Evolutionary conservation across 1,140 invertebrate genomes (phyloP).

Genomic region (Hylaeus anthracinus): DNA sequence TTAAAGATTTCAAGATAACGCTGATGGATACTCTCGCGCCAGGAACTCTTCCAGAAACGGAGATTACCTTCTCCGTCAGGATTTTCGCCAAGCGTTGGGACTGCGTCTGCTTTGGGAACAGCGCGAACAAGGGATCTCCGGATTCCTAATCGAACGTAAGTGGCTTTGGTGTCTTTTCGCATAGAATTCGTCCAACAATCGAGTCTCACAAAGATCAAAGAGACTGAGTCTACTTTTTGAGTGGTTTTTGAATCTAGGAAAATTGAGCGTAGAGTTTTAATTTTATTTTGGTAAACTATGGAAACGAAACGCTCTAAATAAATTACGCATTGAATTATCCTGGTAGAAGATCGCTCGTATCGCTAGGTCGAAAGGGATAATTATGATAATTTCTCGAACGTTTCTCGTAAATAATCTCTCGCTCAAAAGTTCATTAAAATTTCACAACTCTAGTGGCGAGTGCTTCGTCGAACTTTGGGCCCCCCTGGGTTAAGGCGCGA

Average conservation of each 20-base stretch:
- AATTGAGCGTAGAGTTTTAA: no score
- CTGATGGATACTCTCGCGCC: constrained; percentile 64
- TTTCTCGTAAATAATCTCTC: no score
- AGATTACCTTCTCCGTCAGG: constrained; percentile 37
- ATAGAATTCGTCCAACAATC: neutral
- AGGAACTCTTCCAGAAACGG: constrained; percentile 32
- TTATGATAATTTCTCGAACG: neutral
- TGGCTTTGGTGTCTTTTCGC: constrained; percentile 18
- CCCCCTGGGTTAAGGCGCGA: neutral
- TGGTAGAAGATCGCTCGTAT: no score
- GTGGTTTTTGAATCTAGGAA: no score
- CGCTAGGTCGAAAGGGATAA: no score
- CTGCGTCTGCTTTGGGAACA: constrained; percentile 15
- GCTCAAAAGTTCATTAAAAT: neutral
- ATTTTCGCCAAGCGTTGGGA: constrained; percentile 31
- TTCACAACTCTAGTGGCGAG: neutral
- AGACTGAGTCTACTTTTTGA: no score
- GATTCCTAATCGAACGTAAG: constrained; percentile 11
- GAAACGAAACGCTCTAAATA: no score
- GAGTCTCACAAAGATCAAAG: no score
- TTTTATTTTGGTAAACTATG: no score
- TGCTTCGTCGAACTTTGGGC: neutral
- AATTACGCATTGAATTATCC: no score
- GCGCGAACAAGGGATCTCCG: neutral
- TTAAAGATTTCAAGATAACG: constrained; percentile 65